Base-by-base conservation (phyloP, 2,113 vertebrate genomes). In the Andinoacara biseriatus region DNA sequence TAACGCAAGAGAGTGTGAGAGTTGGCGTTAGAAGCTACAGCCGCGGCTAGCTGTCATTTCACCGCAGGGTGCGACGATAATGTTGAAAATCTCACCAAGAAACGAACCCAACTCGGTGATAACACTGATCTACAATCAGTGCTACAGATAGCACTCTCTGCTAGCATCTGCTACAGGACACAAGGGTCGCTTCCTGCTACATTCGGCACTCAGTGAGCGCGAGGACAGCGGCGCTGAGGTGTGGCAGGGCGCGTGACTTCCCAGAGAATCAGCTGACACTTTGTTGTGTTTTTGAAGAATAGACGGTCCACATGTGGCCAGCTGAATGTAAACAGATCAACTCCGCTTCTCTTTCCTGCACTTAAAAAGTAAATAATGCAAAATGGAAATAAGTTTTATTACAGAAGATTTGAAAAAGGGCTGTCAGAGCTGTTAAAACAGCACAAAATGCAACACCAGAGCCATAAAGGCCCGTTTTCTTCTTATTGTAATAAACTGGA, bases 161-260 rank as follows among this genome's bases (percentile, higher is more conserved):
- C 65, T 2, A 49, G 11, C 65, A 49, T 49, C 49, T 49, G 24
- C 40, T 69, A 29, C 9, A 29, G 29, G 18, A 49, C 18, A 29
- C 24, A 49, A 1, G 49, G 9, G 63, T 69, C 40, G 49, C 63
- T 15, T 29, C 29, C 49, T 69, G 40, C 49, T 38, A 33, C 31
- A 33, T 33, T 33, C 31, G 6, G 31, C 31, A 33, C 31, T 33
- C 6, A 3, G 72, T 8, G 57, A 61, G 1, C 56, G 17, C 10
- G 59, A 72, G 65, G 24, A n/a, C 74, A 40, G 4, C 7, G 29
- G n/a, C 14, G 2, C 26, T 18, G 63, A 78, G 58, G 83, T 58
- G 76, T 14, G 74, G 74, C 2, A 31, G 79, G 0, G 58, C 77
- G 22, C 81, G 54, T 84, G 87, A 89, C 83, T 58, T 58, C 59